These are phyloP conservation scores for Hoplostethus atlanticus DNA, from an alignment of 2,797 vertebrate species.

Conservation along the genomic window DNA sequence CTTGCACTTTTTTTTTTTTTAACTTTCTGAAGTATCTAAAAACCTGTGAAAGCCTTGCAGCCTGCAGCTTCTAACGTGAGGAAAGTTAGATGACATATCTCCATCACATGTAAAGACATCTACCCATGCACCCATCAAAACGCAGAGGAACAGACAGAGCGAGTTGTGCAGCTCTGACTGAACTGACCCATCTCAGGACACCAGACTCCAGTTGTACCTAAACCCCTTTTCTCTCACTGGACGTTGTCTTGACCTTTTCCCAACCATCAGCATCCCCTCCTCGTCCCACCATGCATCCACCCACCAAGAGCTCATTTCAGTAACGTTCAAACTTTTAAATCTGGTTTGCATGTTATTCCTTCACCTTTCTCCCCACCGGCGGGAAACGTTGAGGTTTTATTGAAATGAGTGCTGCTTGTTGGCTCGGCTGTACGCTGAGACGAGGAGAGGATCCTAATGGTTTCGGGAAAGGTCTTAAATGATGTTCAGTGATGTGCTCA, in stretches of 20 bases:
- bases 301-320: constrained; percentile 1
- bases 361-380: background rate
- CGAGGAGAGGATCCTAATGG: background rate
- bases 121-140: constrained; percentile 17
- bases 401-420: background rate
- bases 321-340: constrained; percentile 36
- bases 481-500: too few species aligned
- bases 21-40: background rate
- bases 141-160: constrained; percentile 24
- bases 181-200: constrained; percentile 22
- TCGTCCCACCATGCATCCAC: constrained; percentile 10
- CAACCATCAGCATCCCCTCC: constrained; percentile 17
- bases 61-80: constrained; percentile 11
- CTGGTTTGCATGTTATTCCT: background rate
- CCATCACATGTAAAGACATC: constrained; percentile 15
- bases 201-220: background rate
- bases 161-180: constrained; percentile 7
- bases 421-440: background rate
- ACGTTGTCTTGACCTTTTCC: background rate
- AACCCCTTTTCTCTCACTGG: too few species aligned
- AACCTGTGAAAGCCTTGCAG: background rate
- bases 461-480: too few species aligned
- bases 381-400: constrained; percentile 8
- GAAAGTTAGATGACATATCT: background rate
- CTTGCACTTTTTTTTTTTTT: background rate